Evolutionary conservation across 2,888 invertebrate genomes (phyloP), one percentile per base, ranked within the genome.

Genomic region (Hoplodrina blanda): DNA sequence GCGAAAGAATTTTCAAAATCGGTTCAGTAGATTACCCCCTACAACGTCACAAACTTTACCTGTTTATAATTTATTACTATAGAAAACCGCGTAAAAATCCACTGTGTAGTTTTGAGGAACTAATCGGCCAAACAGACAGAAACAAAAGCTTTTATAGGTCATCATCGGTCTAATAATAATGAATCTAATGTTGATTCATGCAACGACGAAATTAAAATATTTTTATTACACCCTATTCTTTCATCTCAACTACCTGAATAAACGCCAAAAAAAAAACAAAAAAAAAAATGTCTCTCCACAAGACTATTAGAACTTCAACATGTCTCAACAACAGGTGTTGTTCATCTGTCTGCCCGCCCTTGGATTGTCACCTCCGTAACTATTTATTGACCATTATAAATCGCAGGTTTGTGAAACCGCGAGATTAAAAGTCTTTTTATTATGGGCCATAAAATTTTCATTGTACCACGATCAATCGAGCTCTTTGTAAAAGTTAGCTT

Each of bases 351-450:
- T 15, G n/a, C 25, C 19, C 30, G 69, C n/a, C 67, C 73, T 71
- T 78, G 70, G 7, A 15, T 11, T 65, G 73, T 73, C 81, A 44
- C 50, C 76, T 68, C 30, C 33, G 52, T 72, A 73, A 76, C 63
- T 76, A 73, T 76, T 81, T 78, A 81, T 81, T 61, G 62, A 49
- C 52, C 67, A 72, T 73, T 75, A 76, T 57, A 68, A 53, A 66
- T 63, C 44, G 11, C 53, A 53, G 33, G 54, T 73, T 68, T 72
- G 55, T 57, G 55, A 52, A 65, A 76, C 73, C 72, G 49, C 72
- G 15, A 61, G 41, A 67, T 77, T 71, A 69, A 61, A 76, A 50
- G 25, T 50, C 33, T 15, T 73, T 80, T 76, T 76, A 70, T 70
- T 61, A 15, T 66, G 8, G 19, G 59, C 66, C 46, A 70, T 83